These are phyloP conservation scores for Athene noctua DNA, from an alignment of 2,113 vertebrate species.

Conservation along the genomic window DNA sequence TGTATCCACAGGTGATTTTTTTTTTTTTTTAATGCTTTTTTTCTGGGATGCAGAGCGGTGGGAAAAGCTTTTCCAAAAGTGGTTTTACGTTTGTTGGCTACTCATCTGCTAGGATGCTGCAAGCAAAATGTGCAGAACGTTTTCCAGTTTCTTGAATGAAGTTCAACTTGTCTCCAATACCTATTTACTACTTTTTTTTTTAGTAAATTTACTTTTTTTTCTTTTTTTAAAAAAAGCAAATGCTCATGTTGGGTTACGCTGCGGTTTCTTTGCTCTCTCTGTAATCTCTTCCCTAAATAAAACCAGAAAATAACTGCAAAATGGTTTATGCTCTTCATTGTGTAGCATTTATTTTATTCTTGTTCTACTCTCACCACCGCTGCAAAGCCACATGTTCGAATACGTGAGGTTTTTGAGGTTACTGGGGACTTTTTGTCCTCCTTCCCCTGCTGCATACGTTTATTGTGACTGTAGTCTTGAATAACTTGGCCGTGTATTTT, in stretches of 20 bases:
- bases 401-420: not conserved
- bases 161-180: not conserved
- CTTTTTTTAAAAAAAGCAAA: not conserved
- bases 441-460: not conserved
- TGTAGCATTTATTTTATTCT: not conserved
- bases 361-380: fast-evolving
- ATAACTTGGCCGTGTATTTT: not conserved
- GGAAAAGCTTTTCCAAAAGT: not conserved
- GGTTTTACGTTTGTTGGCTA: not conserved
- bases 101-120: not conserved
- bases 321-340: not conserved
- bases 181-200: not conserved
- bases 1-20: not conserved
- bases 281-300: not conserved
- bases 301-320: not conserved
- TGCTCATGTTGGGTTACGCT: not conserved
- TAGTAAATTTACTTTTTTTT: not conserved
- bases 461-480: not conserved
- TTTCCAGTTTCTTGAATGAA: not conserved
- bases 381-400: not conserved
- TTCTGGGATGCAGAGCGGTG: not conserved
- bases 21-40: not conserved
- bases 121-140: not conserved
- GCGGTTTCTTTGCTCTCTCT: not conserved
- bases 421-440: not conserved